A percentile compares a stretch with the other conserved stretches of the same genome.
These are phyloP conservation scores for Enteromius trimaculatus DNA, from an alignment of 2,797 vertebrate genomes.

Conservation along the genomic window DNA sequence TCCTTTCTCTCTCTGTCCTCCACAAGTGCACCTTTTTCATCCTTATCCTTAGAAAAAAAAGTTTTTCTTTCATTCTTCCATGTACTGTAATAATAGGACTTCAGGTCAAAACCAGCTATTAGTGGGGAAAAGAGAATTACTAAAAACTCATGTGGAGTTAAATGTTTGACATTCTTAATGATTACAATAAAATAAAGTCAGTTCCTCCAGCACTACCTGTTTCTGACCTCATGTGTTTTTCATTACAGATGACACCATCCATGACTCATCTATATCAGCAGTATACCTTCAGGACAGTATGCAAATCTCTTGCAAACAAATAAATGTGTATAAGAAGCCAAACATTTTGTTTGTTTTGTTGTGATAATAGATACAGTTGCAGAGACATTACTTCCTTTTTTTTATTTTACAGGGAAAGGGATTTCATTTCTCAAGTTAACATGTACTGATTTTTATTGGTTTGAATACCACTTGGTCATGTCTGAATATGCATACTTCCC, in stretches of 20 bases:
- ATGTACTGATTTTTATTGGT: neutral
- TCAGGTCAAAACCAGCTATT: slow-evolving; percentile 1
- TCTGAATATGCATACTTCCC: too few relatives aligned
- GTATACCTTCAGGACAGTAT: neutral
- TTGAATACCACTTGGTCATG: too few relatives aligned
- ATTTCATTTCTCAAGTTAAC: neutral
- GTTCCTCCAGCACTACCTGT: neutral
- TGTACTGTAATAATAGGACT: neutral
- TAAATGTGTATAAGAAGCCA: neutral
- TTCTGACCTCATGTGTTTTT: neutral
- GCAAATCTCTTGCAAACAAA: neutral
- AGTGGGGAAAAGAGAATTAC: neutral
- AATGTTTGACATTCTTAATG: neutral
- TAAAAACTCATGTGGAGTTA: neutral
- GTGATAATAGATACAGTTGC: neutral
- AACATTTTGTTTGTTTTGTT: neutral
- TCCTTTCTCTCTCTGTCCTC: neutral
- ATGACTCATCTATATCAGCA: neutral
- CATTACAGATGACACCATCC: neutral
- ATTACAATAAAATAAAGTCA: neutral
- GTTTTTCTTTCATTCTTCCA: slow-evolving; percentile 3
- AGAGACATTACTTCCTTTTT: neutral
- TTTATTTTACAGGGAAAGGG: neutral
- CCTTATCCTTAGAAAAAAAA: neutral
- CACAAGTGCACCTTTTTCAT: neutral